Base-by-base conservation (phyloP, 2,888 invertebrate genomes). In the Leptothorax acervorum region DNA sequence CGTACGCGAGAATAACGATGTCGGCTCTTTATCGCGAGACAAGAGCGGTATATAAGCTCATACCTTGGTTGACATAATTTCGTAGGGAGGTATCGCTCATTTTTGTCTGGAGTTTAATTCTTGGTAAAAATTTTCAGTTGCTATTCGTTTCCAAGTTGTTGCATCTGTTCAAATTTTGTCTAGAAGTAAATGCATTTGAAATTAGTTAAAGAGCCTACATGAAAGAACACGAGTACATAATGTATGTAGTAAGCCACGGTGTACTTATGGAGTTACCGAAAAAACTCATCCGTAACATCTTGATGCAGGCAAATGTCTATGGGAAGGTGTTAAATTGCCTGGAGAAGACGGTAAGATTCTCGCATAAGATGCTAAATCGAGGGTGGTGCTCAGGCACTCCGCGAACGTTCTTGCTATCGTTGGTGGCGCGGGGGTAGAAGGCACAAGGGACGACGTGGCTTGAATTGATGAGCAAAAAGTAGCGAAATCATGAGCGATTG, bases 391-490 rank as follows among this genome's bases (percentile, higher is more conserved):
- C 74, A 71, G 75, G 85, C 75, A 82, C 48, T 55, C 81, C 66
- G 84, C 48, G 85, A 83, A 12, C 66, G 87, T 86, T 84, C 82
- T 86, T 89, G 82, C 66, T 89, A 85, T 85, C 75, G 57, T 39
- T 31, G 71, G 76, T 23, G 85, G 74, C 82, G 78, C 66, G 85
- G 76, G 75, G 62, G 65, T 51, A 62, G 76, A 73, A 87, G 82
- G 42, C 8, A 39, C 68, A 82, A 83, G 84, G 86, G 86, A 83
- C 83, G 87, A 79, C 82, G 82, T 55, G 85, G 85, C 86, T 91
- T 92, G 91, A 92, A 92, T 93, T 91, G 91, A 92, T 88, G 92
- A 92, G 93, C 92, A 93, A 93, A 93, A 93, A 93, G 89, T 87
- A 87, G 88, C 88, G 90, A 92, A 92, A 92, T 92, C 90, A 88